phyloP scores from a whole-genome alignment of 2,888 invertebrate genomes.

The Gandaritis pyraliata region DNA sequence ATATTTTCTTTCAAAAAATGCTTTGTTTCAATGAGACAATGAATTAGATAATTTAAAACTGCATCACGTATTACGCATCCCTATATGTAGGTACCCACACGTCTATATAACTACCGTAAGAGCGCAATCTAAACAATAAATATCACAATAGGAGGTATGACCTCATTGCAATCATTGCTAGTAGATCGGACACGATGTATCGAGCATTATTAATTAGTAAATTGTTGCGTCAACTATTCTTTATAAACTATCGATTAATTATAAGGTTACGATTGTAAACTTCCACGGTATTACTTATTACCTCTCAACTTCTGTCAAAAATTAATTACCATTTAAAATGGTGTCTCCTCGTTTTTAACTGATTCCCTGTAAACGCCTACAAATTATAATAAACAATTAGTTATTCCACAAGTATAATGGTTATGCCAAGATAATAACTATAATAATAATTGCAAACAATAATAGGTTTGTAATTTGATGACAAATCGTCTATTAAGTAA shows the following conservation, averaged over 20 bases:
- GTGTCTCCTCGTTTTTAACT: too few relatives aligned
- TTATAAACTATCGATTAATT: neutral
- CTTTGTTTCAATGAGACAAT: constrained; percentile 4
- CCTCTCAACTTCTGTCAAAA: too few relatives aligned
- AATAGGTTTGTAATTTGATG: too few relatives aligned
- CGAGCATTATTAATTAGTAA: constrained; percentile 61
- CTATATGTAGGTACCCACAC: constrained; percentile 5
- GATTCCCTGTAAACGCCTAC: too few relatives aligned
- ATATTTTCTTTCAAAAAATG: neutral
- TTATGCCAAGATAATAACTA: too few relatives aligned
- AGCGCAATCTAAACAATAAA: constrained; percentile 58
- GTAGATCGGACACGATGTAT: constrained; percentile 58
- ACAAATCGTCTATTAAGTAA: too few relatives aligned
- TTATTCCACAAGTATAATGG: too few relatives aligned
- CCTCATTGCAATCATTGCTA: constrained; percentile 59
- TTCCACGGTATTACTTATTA: too few relatives aligned
- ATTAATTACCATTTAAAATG: too few relatives aligned
- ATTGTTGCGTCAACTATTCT: constrained; percentile 37
- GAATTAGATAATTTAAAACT: constrained; percentile 22
- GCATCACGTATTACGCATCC: constrained; percentile 30
- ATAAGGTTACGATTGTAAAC: neutral
- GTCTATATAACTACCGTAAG: constrained; percentile 26
- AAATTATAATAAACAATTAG: too few relatives aligned
- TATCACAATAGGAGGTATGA: constrained; percentile 61
- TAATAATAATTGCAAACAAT: too few relatives aligned